Evolutionary conservation across 1,140 invertebrate genomes (phyloP).

Genomic region (Ceratosolen solmsi): DNA sequence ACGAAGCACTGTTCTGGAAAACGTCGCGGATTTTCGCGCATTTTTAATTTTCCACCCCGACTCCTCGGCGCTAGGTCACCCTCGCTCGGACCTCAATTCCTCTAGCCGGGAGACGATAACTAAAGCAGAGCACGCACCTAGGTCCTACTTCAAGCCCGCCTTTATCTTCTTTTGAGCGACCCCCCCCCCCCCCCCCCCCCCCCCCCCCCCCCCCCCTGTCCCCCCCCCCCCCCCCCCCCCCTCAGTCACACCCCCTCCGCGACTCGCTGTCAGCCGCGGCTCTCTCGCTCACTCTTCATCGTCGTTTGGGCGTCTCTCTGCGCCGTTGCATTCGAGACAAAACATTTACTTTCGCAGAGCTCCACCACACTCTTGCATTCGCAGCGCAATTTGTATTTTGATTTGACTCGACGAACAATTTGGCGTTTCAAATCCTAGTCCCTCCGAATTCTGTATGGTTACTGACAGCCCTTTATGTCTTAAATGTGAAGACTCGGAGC

Average conservation of each 20-base stretch:
- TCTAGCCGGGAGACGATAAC: too few relatives aligned
- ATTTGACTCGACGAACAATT: background rate
- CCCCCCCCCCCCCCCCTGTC: background rate
- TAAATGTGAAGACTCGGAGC: background rate
- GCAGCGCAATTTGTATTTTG: background rate
- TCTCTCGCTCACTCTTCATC: background rate
- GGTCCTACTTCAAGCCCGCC: too few relatives aligned
- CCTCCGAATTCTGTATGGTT: background rate
- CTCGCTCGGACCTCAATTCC: background rate
- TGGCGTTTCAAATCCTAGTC: background rate
- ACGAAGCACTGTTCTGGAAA: slow-evolving; percentile 71
- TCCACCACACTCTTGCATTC: background rate
- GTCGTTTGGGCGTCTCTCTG: background rate
- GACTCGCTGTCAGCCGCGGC: background rate
- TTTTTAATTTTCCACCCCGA: slow-evolving; percentile 45
- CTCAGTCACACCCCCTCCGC: background rate
- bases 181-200: background rate
- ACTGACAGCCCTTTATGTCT: background rate
- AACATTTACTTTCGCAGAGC: background rate
- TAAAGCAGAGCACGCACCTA: background rate
- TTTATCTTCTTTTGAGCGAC: background rate
- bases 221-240: background rate
- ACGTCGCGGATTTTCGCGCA: slow-evolving; percentile 61
- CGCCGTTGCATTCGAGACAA: background rate
- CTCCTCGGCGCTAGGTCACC: background rate